Percentiles rank a stretch among this genome's conserved stretches.
These are phyloP conservation scores for Phodopus roborovskii DNA, from an alignment of 2,113 vertebrate species.

Conservation along the genomic window DNA sequence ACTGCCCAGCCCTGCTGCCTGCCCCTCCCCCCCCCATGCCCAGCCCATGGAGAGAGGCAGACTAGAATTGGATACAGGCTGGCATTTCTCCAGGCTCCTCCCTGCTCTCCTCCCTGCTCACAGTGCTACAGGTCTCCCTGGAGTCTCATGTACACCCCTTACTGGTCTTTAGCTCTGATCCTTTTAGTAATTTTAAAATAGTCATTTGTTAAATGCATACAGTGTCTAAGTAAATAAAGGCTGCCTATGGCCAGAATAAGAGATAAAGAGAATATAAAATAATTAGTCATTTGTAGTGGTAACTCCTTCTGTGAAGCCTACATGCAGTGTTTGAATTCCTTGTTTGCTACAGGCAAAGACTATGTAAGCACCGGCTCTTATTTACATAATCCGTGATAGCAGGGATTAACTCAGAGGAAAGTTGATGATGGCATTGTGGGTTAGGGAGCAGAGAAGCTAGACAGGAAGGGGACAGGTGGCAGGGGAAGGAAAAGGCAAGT, in stretches of 20 bases:
- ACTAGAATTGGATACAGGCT: neutral
- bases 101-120: neutral
- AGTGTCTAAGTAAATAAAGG: conserved; percentile 74
- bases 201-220: conserved; percentile 83
- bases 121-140: neutral
- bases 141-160: neutral
- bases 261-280: neutral
- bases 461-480: neutral
- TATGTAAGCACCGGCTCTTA: neutral
- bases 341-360: neutral
- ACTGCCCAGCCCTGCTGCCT: neutral
- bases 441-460: neutral
- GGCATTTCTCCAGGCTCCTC: accelerated
- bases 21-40: neutral
- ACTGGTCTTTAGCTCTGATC: neutral
- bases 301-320: conserved; percentile 30
- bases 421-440: neutral
- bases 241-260: neutral
- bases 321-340: neutral
- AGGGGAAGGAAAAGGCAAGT: neutral
- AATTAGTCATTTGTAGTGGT: neutral
- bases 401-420: neutral
- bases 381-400: neutral
- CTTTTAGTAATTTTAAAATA: conserved; percentile 42
- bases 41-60: neutral